Conservation (phyloP, 1,140 invertebrate species). For the Gyrodactylus salaris region DNA sequence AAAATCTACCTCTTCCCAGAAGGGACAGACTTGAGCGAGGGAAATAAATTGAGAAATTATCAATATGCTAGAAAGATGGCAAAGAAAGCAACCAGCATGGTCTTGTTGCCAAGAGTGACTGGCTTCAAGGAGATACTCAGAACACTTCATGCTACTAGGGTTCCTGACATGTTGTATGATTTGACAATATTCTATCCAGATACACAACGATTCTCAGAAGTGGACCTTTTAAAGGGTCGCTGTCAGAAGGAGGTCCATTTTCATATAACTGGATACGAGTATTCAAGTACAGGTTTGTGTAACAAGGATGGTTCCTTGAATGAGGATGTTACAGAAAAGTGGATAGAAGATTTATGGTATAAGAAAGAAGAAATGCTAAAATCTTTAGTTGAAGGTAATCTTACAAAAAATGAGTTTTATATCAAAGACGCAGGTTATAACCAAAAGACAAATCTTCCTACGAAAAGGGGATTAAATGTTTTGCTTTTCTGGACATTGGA, state of each 20-base stretch:
- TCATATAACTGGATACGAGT: constrained; percentile 11
- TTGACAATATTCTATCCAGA: constrained; percentile 14
- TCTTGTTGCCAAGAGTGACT: background rate
- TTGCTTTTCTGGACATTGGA: background rate
- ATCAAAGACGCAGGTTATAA: background rate
- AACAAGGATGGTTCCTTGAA: background rate
- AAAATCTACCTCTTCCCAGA: background rate
- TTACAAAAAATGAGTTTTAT: background rate
- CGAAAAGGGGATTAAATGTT: background rate
- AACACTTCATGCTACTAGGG: background rate
- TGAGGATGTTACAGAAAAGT: background rate
- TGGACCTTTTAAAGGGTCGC: constrained; percentile 12
- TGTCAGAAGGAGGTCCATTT: constrained; percentile 16
- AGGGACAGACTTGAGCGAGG: background rate
- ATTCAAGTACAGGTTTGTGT: constrained; percentile 6
- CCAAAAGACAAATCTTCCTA: background rate
- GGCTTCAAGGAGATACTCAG: background rate
- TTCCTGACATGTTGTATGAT: constrained; percentile 13
- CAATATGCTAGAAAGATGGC: background rate
- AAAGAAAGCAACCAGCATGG: background rate
- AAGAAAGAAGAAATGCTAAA: background rate
- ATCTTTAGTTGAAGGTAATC: no score
- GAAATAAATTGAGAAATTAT: background rate
- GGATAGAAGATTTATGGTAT: background rate
- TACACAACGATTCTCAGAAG: constrained; percentile 13